These are phyloP conservation scores for Serilophus lunatus DNA, from an alignment of 2,113 vertebrate genomes.

Conservation along the genomic window DNA sequence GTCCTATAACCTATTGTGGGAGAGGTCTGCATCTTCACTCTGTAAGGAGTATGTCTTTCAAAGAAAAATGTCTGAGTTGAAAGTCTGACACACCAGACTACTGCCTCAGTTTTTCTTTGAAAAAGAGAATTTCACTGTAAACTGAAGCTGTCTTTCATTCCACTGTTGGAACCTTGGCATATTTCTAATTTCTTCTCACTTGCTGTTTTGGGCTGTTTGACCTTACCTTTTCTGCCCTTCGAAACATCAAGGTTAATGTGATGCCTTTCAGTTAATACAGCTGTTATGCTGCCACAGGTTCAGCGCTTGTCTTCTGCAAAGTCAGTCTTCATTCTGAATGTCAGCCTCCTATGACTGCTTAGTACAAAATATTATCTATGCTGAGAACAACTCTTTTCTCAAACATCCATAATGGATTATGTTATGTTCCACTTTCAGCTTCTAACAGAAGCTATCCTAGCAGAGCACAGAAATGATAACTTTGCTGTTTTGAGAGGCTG, in stretches of 20 bases:
- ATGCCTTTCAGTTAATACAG: not conserved
- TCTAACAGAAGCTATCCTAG: not conserved
- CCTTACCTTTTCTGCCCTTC: not conserved
- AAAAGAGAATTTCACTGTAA: not conserved
- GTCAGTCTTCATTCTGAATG: not conserved
- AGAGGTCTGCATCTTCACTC: not conserved
- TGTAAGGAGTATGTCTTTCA: no score
- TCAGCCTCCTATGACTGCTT: not conserved
- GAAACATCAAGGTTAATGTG: not conserved
- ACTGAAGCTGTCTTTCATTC: not conserved
- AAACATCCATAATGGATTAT: constrained; percentile 35
- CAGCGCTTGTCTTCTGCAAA: not conserved
- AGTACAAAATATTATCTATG: not conserved
- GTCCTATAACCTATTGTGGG: fast-evolving
- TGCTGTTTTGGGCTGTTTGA: not conserved
- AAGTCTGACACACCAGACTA: not conserved
- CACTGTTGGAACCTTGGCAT: not conserved
- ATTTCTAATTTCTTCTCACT: not conserved
- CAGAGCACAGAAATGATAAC: constrained; percentile 8
- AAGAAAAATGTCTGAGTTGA: not conserved
- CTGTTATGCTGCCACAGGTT: not conserved
- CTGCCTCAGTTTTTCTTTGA: not conserved
- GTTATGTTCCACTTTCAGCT: constrained; percentile 29
- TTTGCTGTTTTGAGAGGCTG: not conserved
- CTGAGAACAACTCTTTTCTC: constrained; percentile 36